phyloP scores from a whole-genome alignment of 2,797 vertebrate genomes.

The Tenualosa thibaudeaui region DNA sequence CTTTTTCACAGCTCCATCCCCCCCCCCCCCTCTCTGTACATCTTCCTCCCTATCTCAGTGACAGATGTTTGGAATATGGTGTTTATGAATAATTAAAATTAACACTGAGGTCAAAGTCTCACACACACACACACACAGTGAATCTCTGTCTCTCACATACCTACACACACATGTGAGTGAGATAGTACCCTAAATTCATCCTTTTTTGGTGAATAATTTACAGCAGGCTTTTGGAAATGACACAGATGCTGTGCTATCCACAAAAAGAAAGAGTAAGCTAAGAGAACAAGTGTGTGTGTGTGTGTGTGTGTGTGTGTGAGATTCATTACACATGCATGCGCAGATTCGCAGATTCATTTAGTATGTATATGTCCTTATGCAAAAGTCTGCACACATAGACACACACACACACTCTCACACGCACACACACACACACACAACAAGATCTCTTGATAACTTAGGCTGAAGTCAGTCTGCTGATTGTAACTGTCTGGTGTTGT shows the following conservation, averaged over 20 bases:
- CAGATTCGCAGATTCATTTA: not conserved
- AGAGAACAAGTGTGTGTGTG: not conserved
- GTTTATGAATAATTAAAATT: slow-evolving; percentile 43
- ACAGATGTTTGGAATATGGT: slow-evolving; percentile 52
- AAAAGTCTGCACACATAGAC: not conserved
- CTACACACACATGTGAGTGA: not conserved
- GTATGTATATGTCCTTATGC: too few relatives aligned
- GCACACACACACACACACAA: not conserved
- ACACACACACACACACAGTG: not conserved
- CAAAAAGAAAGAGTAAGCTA: not conserved
- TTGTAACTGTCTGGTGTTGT: not conserved
- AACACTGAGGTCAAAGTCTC: slow-evolving; percentile 18
- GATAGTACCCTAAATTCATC: not conserved
- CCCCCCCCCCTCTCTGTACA: not conserved
- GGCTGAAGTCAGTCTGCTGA: not conserved
- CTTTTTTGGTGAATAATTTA: not conserved
- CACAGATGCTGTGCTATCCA: not conserved
- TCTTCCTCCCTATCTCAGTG: not conserved
- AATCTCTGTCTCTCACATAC: slow-evolving; percentile 19
- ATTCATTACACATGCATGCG: not conserved
- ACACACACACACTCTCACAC: slow-evolving; percentile 11
- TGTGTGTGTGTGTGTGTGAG: too few relatives aligned
- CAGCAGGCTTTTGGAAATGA: not conserved
- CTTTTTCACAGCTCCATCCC: not conserved
- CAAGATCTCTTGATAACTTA: not conserved